These are phyloP conservation scores for Monodelphis domestica DNA, from an alignment of 2,797 vertebrate species.

Conservation along the genomic window DNA sequence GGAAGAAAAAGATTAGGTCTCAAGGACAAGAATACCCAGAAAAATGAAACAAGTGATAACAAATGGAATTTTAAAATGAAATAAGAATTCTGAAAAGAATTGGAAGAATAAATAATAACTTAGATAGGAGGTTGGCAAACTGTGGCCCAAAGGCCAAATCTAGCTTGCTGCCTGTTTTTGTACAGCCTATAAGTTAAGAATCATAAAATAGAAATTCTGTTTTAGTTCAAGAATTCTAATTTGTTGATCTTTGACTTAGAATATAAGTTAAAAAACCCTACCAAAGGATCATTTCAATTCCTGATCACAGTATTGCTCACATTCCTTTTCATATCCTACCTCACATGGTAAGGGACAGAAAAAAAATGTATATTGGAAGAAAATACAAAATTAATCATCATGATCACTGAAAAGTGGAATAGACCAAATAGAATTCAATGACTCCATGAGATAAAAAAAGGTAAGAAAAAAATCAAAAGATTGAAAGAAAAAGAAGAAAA, in stretches of 20 bases:
- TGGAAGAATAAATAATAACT: background rate
- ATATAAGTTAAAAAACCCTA: background rate
- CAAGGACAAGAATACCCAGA: background rate
- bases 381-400: background rate
- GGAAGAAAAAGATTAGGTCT: background rate
- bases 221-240: background rate
- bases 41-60: background rate
- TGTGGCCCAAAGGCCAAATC: background rate
- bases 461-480: background rate
- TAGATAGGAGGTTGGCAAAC: background rate
- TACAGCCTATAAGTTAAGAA: background rate
- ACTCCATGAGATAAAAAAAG: background rate
- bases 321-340: background rate
- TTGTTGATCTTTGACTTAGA: background rate
- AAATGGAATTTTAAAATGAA: background rate
- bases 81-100: background rate
- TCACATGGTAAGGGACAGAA: background rate
- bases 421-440: background rate
- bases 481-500: background rate
- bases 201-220: background rate
- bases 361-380: background rate
- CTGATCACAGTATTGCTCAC: background rate
- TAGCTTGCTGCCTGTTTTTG: background rate
- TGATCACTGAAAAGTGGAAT: background rate
- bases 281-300: background rate